phyloP scores from a whole-genome alignment of 2,797 vertebrate species.

The Ataeniobius toweri region DNA sequence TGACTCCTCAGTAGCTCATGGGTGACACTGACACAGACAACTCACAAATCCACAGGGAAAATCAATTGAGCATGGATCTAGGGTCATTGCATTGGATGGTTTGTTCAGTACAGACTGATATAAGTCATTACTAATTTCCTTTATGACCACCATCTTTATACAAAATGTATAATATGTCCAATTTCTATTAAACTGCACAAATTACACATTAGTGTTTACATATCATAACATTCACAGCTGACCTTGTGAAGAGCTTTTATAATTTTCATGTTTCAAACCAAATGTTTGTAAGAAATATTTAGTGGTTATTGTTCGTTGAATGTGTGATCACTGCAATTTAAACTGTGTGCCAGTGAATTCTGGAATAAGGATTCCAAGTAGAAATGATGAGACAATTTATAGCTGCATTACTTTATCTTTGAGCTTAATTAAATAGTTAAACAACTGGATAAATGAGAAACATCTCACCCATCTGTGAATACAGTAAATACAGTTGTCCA shows the following conservation, averaged over 20 bases:
- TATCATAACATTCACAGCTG: neutral
- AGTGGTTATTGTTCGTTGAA: neutral
- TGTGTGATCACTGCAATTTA: neutral
- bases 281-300: conserved; percentile 20
- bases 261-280: conserved; percentile 19
- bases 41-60: neutral
- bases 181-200: conserved; percentile 11
- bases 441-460: conserved; percentile 47
- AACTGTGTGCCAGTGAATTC: neutral
- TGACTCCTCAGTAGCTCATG: conserved; percentile 8
- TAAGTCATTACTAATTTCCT: conserved; percentile 17
- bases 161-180: conserved; percentile 17
- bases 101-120: neutral
- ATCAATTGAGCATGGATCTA: neutral
- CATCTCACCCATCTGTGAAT: conserved; percentile 33
- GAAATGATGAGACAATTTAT: conserved; percentile 23
- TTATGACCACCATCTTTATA: conserved; percentile 13
- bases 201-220: conserved; percentile 15
- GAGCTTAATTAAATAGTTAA: conserved; percentile 50
- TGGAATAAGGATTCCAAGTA: conserved; percentile 7
- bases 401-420: conserved; percentile 30
- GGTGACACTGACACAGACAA: conserved; percentile 1
- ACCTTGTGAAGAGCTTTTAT: neutral
- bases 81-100: neutral
- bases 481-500: conserved; percentile 27